Percentiles rank a stretch among this genome's conserved stretches.
These are phyloP conservation scores for Panthera uncia DNA, from an alignment of 2,113 vertebrate species.

Conservation along the genomic window DNA sequence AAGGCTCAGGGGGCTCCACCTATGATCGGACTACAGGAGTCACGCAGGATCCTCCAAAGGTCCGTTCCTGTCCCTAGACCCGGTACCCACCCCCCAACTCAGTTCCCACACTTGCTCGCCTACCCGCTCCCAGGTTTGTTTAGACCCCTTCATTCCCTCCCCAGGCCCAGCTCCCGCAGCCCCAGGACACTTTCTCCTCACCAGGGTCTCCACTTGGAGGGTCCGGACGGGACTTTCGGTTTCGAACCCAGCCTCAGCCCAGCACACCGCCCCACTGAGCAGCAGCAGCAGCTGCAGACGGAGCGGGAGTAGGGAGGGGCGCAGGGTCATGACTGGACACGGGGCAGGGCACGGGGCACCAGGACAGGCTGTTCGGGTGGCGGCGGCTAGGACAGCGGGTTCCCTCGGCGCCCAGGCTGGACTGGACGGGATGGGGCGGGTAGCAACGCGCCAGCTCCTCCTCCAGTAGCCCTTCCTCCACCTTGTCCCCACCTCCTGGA, in stretches of 20 bases:
- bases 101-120: not conserved
- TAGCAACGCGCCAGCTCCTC: constrained; percentile 59
- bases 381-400: not conserved
- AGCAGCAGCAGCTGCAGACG: constrained; percentile 69
- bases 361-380: not conserved
- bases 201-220: constrained; percentile 84
- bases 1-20: constrained; percentile 85
- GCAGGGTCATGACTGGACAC: constrained; percentile 51
- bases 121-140: not conserved
- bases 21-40: constrained; percentile 26
- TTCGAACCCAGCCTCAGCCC: constrained; percentile 62
- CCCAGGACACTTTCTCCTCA: constrained; percentile 61
- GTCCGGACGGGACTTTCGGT: constrained; percentile 77
- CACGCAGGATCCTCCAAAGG: constrained; percentile 10
- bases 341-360: not conserved
- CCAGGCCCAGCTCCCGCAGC: not conserved
- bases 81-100: not conserved
- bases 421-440: constrained; percentile 55
- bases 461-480: constrained; percentile 60
- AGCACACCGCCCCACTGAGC: constrained; percentile 33
- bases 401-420: constrained; percentile 22
- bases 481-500: constrained; percentile 69
- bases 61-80: not conserved
- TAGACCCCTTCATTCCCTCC: not conserved
- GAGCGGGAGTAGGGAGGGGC: not conserved